Percentiles rank a stretch among this genome's conserved stretches.
These are phyloP conservation scores for Ophioninae sp. DNA, from an alignment of 2,888 invertebrate genomes.

Conservation along the genomic window DNA sequence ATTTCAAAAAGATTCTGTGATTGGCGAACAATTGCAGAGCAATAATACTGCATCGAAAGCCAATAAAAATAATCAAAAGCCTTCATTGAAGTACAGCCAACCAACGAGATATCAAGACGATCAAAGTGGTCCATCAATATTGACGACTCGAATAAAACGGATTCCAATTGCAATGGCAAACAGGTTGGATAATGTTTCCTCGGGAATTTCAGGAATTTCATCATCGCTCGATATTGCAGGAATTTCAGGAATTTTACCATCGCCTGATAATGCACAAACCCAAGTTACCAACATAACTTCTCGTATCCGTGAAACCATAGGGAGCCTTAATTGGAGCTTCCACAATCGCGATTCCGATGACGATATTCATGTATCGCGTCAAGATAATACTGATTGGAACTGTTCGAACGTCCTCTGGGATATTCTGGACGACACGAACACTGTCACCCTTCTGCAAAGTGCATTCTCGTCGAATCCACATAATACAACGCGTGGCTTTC, in stretches of 20 bases:
- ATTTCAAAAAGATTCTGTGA: not conserved
- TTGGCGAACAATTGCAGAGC: not conserved
- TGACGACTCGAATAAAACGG: conserved; percentile 29
- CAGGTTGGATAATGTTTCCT: conserved; percentile 2
- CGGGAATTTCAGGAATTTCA: conserved; percentile 9
- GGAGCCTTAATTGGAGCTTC: conserved; percentile 48
- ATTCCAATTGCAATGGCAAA: not conserved
- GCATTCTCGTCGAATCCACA: conserved; percentile 62
- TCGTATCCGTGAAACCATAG: conserved; percentile 38
- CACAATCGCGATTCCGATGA: not conserved
- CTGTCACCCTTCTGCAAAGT: conserved; percentile 58
- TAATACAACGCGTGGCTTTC: conserved; percentile 60
- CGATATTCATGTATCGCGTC: not conserved
- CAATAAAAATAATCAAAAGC: conserved; percentile 7
- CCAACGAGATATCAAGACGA: conserved; percentile 19
- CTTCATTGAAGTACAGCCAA: conserved; percentile 46
- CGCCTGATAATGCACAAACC: not conserved
- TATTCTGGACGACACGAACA: conserved; percentile 61
- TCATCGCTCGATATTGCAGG: not conserved
- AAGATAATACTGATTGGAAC: not conserved
- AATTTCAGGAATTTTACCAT: not conserved
- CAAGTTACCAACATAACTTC: conserved; percentile 12
- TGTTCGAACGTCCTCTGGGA: conserved; percentile 48
- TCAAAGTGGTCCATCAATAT: not conserved
- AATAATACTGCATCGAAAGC: not conserved